Percentiles rank a stretch among this genome's conserved stretches.
phyloP scores from a whole-genome alignment of 2,888 invertebrate genomes.

The Apodemia hepburni region DNA sequence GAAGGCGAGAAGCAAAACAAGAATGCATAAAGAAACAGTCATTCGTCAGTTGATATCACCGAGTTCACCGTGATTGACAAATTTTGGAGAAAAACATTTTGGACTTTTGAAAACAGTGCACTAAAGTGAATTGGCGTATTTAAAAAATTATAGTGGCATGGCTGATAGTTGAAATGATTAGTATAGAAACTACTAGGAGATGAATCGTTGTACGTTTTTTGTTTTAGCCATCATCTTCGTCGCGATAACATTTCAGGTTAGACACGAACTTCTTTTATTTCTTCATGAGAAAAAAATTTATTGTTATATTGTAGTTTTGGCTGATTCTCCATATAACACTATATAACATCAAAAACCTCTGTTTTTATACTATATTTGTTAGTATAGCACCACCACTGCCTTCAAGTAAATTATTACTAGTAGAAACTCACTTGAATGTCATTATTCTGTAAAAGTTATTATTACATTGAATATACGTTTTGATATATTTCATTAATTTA shows the following conservation, averaged over 20 bases:
- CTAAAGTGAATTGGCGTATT: constrained; percentile 5
- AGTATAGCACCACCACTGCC: no score
- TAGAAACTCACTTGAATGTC: no score
- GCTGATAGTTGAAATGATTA: constrained; percentile 49
- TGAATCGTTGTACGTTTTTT: constrained; percentile 56
- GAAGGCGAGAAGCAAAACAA: constrained; percentile 51
- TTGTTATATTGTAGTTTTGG: no score
- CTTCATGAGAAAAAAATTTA: no score
- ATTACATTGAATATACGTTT: no score
- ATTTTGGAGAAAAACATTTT: constrained; percentile 14
- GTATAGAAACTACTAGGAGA: constrained; percentile 50
- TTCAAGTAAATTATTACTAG: no score
- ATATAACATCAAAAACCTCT: no score
- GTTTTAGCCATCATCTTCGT: constrained; percentile 48
- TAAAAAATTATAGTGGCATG: constrained; percentile 19
- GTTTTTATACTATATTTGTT: no score
- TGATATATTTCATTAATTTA: no score
- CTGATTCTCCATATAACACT: no score
- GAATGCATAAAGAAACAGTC: constrained; percentile 37
- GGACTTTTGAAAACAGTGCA: not conserved
- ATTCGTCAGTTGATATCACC: constrained; percentile 41
- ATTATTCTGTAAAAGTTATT: no score
- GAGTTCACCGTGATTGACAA: constrained; percentile 32
- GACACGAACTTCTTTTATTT: constrained; percentile 25
- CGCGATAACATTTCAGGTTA: constrained; percentile 58